Percentiles rank a stretch among this genome's conserved stretches.
Conservation (phyloP, 2,888 invertebrate species). For the Drosophila anomalipes region DNA sequence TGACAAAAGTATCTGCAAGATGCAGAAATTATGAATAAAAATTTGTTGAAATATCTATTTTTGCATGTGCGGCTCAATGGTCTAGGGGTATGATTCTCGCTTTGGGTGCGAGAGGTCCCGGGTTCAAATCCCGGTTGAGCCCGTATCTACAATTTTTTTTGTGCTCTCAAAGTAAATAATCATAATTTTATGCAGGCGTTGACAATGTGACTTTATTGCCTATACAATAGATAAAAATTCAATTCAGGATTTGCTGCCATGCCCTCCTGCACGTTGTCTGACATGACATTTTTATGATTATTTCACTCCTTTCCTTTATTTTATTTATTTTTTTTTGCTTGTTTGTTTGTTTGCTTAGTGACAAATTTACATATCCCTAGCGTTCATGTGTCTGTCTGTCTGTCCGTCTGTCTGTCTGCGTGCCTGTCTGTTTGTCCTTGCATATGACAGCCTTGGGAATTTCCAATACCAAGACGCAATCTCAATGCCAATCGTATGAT, state of each 20-base stretch:
- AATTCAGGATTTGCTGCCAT: constrained; percentile 80
- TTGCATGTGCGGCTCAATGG: constrained; percentile 86
- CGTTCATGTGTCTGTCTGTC: constrained; percentile 22
- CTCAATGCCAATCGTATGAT: constrained; percentile 84
- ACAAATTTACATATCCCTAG: constrained; percentile 79
- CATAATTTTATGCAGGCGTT: constrained; percentile 62
- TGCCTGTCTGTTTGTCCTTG: constrained; percentile 48
- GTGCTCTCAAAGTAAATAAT: constrained; percentile 54
- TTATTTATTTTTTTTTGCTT: neutral
- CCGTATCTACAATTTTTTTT: constrained; percentile 75
- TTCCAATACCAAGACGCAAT: constrained; percentile 71
- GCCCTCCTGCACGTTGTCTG: constrained; percentile 11
- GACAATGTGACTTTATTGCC: constrained; percentile 82
- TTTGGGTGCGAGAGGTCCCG: constrained; percentile 90
- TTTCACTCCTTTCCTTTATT: constrained; percentile 79
- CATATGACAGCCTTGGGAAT: constrained; percentile 82
- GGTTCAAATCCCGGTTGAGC: constrained; percentile 90
- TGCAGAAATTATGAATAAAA: constrained; percentile 16
- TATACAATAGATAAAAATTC: constrained; percentile 84
- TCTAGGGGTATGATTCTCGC: constrained; percentile 90
- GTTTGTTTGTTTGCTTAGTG: constrained; percentile 58
- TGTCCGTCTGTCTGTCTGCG: constrained; percentile 26
- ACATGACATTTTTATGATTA: constrained; percentile 83
- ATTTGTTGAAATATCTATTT: constrained; percentile 1
- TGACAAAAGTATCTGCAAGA: constrained; percentile 3